Percentiles rank a stretch among this genome's conserved stretches.
phyloP scores from a whole-genome alignment of 1,140 invertebrate genomes.

The Zaprionus kolodkinae region DNA sequence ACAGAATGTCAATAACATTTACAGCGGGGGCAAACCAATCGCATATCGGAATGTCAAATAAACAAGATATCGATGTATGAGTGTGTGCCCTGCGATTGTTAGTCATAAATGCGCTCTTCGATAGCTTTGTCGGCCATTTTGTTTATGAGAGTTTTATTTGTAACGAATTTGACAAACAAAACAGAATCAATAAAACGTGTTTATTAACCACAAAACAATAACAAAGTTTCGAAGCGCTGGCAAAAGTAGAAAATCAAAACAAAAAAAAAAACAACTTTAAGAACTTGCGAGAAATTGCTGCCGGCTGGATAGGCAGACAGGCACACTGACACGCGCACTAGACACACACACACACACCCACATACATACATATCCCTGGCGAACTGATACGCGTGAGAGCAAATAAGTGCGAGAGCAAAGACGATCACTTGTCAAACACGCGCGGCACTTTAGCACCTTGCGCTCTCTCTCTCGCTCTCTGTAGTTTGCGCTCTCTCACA shows the following conservation, averaged over 20 bases:
- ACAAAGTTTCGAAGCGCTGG: not conserved
- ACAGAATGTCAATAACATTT: constrained; percentile 30
- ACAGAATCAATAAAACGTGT: constrained; percentile 71
- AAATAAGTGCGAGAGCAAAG: constrained; percentile 1
- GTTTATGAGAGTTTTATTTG: constrained; percentile 61
- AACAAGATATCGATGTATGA: constrained; percentile 34
- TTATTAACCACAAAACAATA: constrained; percentile 43
- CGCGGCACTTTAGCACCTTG: constrained; percentile 19
- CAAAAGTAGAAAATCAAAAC: constrained; percentile 50
- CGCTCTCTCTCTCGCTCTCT: constrained; percentile 2
- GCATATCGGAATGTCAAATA: constrained; percentile 42
- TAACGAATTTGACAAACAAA: constrained; percentile 73
- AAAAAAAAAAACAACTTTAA: constrained; percentile 32
- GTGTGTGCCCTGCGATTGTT: constrained; percentile 8
- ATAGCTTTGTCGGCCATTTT: constrained; percentile 45
- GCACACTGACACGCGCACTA: not conserved
- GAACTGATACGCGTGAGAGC: constrained; percentile 8
- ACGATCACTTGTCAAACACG: constrained; percentile 31
- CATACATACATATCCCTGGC: not conserved
- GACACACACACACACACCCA: not conserved
- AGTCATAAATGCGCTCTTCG: constrained; percentile 26
- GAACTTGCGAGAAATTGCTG: constrained; percentile 47
- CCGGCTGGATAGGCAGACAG: constrained; percentile 19
- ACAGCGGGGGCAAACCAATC: constrained; percentile 6
- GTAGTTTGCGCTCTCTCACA: too few relatives aligned